These are phyloP conservation scores for Oncopeltus fasciatus DNA, from an alignment of 1,140 invertebrate species.

Conservation along the genomic window DNA sequence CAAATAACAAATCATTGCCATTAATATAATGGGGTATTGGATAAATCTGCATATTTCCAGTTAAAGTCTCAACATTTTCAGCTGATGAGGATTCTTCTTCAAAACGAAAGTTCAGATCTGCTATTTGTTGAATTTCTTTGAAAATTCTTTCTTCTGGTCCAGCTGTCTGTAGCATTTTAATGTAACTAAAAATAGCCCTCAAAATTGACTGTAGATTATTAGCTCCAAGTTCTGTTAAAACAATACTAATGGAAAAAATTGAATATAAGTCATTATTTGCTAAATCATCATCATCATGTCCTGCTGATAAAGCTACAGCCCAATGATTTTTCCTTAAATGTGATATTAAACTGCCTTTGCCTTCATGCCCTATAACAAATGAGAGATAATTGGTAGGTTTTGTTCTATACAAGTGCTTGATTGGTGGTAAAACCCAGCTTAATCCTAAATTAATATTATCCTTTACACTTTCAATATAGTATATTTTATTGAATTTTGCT, in stretches of 20 bases:
- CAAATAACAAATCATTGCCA: slow-evolving; percentile 49
- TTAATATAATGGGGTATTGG: slow-evolving; percentile 62
- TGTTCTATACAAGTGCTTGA: slow-evolving; percentile 52
- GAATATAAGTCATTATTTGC: slow-evolving; percentile 31
- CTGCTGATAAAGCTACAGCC: slow-evolving; percentile 63
- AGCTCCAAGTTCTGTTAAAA: slow-evolving; percentile 65
- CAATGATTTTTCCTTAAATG: slow-evolving; percentile 71
- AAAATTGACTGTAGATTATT: slow-evolving; percentile 53
- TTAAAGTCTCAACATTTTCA: slow-evolving; percentile 64
- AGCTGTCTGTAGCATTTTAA: slow-evolving; percentile 47
- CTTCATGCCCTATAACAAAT: slow-evolving; percentile 76
- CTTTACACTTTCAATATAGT: slow-evolving; percentile 65
- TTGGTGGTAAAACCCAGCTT: slow-evolving; percentile 64
- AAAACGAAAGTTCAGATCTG: slow-evolving; percentile 48
- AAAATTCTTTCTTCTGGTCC: slow-evolving; percentile 53
- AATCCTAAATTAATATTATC: slow-evolving; percentile 56
- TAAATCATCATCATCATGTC: slow-evolving; percentile 58
- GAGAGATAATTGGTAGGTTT: slow-evolving; percentile 69
- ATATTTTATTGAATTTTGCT: slow-evolving; percentile 50
- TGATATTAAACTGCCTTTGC: slow-evolving; percentile 68
- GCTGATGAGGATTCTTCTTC: slow-evolving; percentile 47
- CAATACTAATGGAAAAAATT: slow-evolving; percentile 57
- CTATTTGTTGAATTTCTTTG: slow-evolving; percentile 58
- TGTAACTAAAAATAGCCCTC: slow-evolving; percentile 51
- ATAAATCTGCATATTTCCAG: slow-evolving; percentile 67